These are phyloP conservation scores for Schizopygopsis pylzovi DNA, from an alignment of 2,797 vertebrate genomes.

Conservation along the genomic window DNA sequence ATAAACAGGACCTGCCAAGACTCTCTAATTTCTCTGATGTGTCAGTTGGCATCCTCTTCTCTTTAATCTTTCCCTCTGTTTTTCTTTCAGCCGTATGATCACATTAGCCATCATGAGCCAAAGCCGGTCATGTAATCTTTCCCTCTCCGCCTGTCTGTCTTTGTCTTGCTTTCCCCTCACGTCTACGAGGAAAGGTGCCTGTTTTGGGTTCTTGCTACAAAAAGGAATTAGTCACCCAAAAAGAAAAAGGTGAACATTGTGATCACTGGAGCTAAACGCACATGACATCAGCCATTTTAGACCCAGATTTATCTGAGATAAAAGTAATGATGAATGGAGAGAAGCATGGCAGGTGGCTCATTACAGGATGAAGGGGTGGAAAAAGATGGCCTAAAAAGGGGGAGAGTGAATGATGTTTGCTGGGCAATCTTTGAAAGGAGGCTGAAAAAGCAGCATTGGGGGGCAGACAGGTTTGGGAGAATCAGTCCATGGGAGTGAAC, in stretches of 20 bases:
- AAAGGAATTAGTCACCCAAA: conserved; percentile 16
- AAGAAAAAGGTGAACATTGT: background rate
- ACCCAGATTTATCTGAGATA: background rate
- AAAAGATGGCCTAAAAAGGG: background rate
- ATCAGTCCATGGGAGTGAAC: background rate
- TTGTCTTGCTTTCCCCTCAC: background rate
- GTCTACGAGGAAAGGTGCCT: background rate
- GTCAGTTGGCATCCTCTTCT: background rate
- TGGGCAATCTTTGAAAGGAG: background rate
- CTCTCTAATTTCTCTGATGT: conserved; percentile 19
- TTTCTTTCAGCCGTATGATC: conserved; percentile 13
- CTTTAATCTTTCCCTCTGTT: conserved; percentile 12
- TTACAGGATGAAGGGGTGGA: background rate
- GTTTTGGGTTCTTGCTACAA: background rate
- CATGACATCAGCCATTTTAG: background rate
- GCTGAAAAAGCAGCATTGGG: background rate
- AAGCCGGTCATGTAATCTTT: conserved; percentile 11
- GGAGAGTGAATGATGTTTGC: background rate
- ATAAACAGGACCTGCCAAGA: conserved; percentile 71
- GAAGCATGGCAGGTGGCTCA: background rate
- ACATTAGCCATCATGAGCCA: background rate
- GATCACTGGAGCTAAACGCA: conserved; percentile 14
- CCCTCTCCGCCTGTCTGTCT: background rate
- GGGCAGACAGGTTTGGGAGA: background rate
- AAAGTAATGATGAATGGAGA: background rate